Conservation (phyloP, 2,797 vertebrate genomes). For the Gila robusta region DNA sequence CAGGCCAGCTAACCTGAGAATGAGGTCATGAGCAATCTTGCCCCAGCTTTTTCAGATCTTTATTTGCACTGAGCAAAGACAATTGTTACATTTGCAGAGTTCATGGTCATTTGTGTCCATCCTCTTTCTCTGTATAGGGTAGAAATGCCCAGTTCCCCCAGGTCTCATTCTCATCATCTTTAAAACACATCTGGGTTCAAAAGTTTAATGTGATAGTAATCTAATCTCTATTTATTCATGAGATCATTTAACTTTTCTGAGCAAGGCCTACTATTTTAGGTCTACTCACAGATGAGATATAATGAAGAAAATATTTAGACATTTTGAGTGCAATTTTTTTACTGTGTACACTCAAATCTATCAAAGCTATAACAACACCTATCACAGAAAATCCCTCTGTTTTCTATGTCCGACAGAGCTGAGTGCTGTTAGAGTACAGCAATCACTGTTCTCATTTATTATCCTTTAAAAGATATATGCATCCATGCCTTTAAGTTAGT, state of each 20-base stretch:
- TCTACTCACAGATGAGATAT: not conserved
- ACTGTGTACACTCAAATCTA: constrained; percentile 13
- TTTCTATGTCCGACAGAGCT: not conserved
- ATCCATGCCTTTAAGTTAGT: not conserved
- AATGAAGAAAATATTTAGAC: constrained; percentile 7
- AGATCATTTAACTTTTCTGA: not conserved
- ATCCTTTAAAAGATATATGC: constrained; percentile 27
- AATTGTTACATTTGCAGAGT: constrained; percentile 24
- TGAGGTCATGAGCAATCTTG: constrained; percentile 20
- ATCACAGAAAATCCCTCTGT: constrained; percentile 23
- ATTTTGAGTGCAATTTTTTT: constrained; percentile 13
- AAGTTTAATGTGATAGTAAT: constrained; percentile 13
- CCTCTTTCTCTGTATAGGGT: not conserved
- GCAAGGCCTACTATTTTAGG: constrained; percentile 21
- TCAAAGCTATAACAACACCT: constrained; percentile 28
- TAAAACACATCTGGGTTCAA: constrained; percentile 36
- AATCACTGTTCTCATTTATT: constrained; percentile 30
- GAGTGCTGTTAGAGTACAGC: constrained; percentile 27
- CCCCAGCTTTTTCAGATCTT: constrained; percentile 18
- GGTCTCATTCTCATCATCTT: constrained; percentile 3
- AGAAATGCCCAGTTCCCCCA: not conserved
- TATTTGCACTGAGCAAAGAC: constrained; percentile 42
- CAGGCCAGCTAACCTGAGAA: constrained; percentile 35
- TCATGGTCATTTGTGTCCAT: constrained; percentile 22
- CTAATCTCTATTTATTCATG: constrained; percentile 14